Evolutionary conservation across 1,140 invertebrate species (phyloP).

Genomic region (Heliconius hermathena): DNA sequence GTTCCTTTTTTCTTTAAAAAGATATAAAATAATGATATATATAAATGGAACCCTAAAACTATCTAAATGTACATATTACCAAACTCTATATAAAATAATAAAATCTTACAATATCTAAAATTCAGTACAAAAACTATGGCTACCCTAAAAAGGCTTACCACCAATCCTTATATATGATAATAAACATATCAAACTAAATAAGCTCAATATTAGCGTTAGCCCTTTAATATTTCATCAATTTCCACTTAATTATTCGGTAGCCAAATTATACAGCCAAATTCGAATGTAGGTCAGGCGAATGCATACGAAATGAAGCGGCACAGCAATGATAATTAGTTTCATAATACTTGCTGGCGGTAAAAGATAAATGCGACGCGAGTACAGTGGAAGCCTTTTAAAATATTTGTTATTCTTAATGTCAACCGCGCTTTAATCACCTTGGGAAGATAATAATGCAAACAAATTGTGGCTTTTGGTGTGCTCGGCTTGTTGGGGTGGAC

Average conservation of each 20-base stretch:
- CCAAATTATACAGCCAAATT: conserved; percentile 27
- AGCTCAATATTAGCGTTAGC: conserved; percentile 1
- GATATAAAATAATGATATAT: too few species aligned
- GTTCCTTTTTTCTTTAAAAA: too few species aligned
- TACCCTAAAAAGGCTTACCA: background rate
- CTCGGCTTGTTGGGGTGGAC: background rate
- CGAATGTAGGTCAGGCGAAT: conserved; percentile 33
- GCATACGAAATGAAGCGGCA: conserved; percentile 34
- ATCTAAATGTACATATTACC: too few species aligned
- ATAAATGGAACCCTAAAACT: too few species aligned
- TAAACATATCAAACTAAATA: conserved; percentile 1
- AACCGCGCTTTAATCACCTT: conserved; percentile 25
- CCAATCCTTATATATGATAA: background rate
- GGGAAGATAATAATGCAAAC: conserved; percentile 25
- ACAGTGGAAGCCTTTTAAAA: conserved; percentile 43
- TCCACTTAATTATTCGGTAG: conserved; percentile 26
- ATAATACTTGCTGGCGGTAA: conserved; percentile 38
- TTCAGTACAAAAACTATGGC: too few species aligned
- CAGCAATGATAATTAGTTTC: conserved; percentile 34
- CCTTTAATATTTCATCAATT: conserved; percentile 33
- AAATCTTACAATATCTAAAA: too few species aligned
- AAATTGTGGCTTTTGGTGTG: background rate
- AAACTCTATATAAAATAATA: too few species aligned
- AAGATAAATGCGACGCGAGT: conserved; percentile 33
- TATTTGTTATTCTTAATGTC: conserved; percentile 41